phyloP scores from a whole-genome alignment of 2,797 vertebrate species.

The Chloroceryle inda region DNA sequence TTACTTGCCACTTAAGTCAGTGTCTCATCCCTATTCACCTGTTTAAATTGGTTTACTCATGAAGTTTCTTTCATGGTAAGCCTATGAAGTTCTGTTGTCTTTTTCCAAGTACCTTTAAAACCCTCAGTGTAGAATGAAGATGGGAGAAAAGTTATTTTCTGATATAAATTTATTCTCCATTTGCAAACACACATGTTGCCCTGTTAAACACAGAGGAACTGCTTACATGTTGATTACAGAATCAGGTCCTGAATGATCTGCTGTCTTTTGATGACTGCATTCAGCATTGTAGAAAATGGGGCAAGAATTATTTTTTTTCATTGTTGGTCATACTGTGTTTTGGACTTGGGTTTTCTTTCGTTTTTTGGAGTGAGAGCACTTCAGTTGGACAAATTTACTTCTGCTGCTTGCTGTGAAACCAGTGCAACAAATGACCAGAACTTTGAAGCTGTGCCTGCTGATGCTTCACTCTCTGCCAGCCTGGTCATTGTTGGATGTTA shows the following conservation, averaged over 20 bases:
- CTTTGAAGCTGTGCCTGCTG: not conserved
- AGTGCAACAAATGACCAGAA: not conserved
- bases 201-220: not conserved
- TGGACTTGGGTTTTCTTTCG: not conserved
- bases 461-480: not conserved
- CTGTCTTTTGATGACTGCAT: not conserved
- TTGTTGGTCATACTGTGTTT: not conserved
- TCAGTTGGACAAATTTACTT: not conserved
- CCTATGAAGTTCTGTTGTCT: not conserved
- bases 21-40: not conserved
- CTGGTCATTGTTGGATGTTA: not conserved
- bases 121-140: accelerated
- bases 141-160: not conserved
- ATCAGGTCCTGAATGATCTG: not conserved
- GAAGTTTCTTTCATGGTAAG: not conserved
- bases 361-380: not conserved
- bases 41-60: not conserved
- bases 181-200: not conserved
- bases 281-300: not conserved
- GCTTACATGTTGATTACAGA: not conserved
- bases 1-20: not conserved
- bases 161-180: not conserved
- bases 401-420: not conserved
- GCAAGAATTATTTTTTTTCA: not conserved
- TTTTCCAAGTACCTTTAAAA: slow-evolving; percentile 6